A percentile compares a stretch with the other conserved stretches of the same genome.
Conservation (phyloP, 2,888 invertebrate species). For the Hybos culiciformis region DNA sequence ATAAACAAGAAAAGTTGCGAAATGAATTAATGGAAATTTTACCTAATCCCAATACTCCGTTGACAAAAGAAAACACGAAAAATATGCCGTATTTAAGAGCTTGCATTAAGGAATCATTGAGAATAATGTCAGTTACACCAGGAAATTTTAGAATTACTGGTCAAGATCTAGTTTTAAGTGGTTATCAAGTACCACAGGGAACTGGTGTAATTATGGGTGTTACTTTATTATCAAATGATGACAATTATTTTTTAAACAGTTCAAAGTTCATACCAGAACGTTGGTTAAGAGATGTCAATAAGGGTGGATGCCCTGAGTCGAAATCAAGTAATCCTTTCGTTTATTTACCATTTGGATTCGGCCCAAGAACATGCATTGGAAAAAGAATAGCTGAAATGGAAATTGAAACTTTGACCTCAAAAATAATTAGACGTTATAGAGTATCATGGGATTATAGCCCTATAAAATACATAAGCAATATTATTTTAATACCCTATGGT, state of each 20-base stretch:
- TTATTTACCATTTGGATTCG: slow-evolving; percentile 54
- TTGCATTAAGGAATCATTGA: slow-evolving; percentile 58
- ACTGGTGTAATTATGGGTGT: slow-evolving; percentile 64
- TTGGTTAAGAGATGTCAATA: slow-evolving; percentile 42
- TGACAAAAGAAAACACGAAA: slow-evolving; percentile 36
- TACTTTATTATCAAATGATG: slow-evolving; percentile 43
- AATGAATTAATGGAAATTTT: slow-evolving; percentile 40
- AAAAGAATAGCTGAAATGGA: slow-evolving; percentile 61
- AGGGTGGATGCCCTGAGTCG: slow-evolving; percentile 8
- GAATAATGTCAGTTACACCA: slow-evolving; percentile 46
- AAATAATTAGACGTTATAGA: slow-evolving; percentile 26
- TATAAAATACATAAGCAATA: slow-evolving; percentile 22
- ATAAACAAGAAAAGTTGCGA: slow-evolving; percentile 48
- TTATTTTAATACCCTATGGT: slow-evolving; percentile 28
- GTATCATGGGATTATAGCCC: slow-evolving; percentile 21
- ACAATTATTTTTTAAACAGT: slow-evolving; percentile 49
- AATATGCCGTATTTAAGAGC: slow-evolving; percentile 51
- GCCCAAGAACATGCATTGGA: slow-evolving; percentile 56
- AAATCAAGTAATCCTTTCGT: slow-evolving; percentile 22
- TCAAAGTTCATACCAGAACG: slow-evolving; percentile 58
- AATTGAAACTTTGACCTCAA: slow-evolving; percentile 42
- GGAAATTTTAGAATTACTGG: slow-evolving; percentile 44
- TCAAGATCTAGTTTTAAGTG: slow-evolving; percentile 46
- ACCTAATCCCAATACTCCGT: slow-evolving; percentile 26
- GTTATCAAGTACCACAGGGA: slow-evolving; percentile 48